These are phyloP conservation scores for Isaurus tuberculatus DNA, from an alignment of 92 coral and sea anemone species.

Conservation along the genomic window DNA sequence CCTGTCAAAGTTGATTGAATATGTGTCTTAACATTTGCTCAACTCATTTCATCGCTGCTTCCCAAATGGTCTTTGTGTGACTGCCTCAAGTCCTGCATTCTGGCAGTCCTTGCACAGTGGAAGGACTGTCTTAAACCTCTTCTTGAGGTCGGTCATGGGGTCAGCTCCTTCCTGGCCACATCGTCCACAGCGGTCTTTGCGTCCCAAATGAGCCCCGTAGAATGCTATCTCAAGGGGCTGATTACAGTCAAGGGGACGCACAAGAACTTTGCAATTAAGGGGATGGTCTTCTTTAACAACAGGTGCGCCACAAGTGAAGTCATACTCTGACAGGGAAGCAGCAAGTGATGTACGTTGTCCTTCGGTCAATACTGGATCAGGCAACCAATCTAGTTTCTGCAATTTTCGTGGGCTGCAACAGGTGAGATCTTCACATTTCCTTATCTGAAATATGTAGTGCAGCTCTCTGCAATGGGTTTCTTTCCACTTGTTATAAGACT, in stretches of 20 bases:
- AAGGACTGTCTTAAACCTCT: conserved; percentile 58
- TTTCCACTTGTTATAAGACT: conserved; percentile 52
- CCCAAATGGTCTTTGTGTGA: conserved; percentile 45
- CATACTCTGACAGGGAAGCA: conserved; percentile 37
- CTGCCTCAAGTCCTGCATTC: conserved; percentile 36
- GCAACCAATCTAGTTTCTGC: conserved; percentile 58
- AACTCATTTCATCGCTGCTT: background rate
- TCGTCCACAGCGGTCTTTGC: conserved; percentile 45
- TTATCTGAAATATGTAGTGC: conserved; percentile 60
- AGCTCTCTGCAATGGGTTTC: conserved; percentile 55
- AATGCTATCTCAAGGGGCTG: conserved; percentile 44
- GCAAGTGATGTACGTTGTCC: conserved; percentile 42
- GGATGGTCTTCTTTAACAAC: conserved; percentile 42
- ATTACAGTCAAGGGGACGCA: conserved; percentile 33
- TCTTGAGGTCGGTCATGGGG: conserved; percentile 48
- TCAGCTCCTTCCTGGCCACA: conserved; percentile 52
- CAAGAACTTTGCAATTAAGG: conserved; percentile 39
- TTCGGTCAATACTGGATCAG: conserved; percentile 61
- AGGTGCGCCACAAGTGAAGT: conserved; percentile 56
- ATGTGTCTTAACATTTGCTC: too few relatives aligned
- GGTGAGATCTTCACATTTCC: conserved; percentile 44
- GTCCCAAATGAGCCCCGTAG: conserved; percentile 50
- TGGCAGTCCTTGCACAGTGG: conserved; percentile 54
- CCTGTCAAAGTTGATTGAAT: background rate
- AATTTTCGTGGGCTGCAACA: conserved; percentile 52